Evolutionary conservation across 2,797 vertebrate genomes (phyloP).

Genomic region (Peromyscus attwateri): DNA sequence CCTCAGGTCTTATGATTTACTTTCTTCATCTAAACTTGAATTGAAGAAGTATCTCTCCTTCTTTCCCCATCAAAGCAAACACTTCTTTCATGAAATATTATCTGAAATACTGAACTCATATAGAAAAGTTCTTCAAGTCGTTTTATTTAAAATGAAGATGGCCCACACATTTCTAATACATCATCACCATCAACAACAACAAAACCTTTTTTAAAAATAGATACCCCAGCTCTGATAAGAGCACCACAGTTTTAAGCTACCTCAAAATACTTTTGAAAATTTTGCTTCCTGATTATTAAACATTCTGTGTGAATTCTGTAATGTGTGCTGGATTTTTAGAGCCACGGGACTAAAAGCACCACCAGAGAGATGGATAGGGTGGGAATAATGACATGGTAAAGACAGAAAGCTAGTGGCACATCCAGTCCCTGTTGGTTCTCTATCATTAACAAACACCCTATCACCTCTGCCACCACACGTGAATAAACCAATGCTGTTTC

Average conservation of each 20-base stretch:
- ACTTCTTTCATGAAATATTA: not conserved
- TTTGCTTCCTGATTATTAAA: not conserved
- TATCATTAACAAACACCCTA: not conserved
- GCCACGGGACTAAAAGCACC: not conserved
- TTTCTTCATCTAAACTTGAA: slow-evolving; percentile 13
- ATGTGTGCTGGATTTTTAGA: not conserved
- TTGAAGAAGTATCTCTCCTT: not conserved
- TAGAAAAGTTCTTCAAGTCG: not conserved
- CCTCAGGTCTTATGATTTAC: not conserved
- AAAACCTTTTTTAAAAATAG: not conserved
- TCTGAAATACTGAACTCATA: not conserved
- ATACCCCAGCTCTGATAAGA: not conserved
- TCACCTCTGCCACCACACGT: not conserved
- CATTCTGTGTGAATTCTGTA: not conserved
- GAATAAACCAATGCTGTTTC: not conserved
- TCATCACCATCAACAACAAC: not conserved
- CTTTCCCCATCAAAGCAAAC: not conserved
- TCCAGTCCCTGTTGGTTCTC: not conserved
- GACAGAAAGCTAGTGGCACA: not conserved
- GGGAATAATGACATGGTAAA: not conserved
- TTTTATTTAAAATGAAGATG: slow-evolving; percentile 29
- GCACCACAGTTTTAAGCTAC: not conserved
- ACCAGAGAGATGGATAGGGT: not conserved
- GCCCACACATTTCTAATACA: not conserved
- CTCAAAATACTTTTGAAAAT: not conserved